Evolutionary conservation across 1,140 invertebrate species (phyloP).

Genomic region (Ostrea denselamellosa): DNA sequence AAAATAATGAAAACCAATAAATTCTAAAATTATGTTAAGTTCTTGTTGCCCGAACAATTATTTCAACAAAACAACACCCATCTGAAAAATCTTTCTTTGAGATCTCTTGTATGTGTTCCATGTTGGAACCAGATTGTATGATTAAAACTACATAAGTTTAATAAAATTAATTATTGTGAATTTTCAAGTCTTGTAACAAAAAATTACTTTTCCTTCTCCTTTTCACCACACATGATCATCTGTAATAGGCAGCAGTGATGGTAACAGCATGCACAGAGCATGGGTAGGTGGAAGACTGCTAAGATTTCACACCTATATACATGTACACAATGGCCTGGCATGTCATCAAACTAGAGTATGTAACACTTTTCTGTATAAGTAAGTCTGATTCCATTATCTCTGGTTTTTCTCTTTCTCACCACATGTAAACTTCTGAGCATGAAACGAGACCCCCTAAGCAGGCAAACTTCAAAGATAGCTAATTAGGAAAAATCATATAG

Average conservation of each 20-base stretch:
- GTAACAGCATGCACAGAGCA: background rate
- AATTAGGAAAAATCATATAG: background rate
- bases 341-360: background rate
- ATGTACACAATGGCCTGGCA: constrained; percentile 21
- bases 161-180: background rate
- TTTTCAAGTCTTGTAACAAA: background rate
- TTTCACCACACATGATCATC: background rate
- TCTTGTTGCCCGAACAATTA: background rate
- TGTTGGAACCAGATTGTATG: background rate
- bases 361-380: constrained; percentile 15
- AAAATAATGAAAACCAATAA: background rate
- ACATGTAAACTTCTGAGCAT: background rate
- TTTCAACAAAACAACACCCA: background rate
- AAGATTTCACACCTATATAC: background rate
- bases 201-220: background rate
- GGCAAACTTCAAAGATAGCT: background rate
- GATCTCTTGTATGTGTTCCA: background rate
- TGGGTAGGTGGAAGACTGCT: background rate
- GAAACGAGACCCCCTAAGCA: background rate
- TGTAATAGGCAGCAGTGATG: background rate
- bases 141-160: background rate
- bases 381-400: background rate
- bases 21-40: background rate
- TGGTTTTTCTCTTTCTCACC: background rate
- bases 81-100: constrained; percentile 2